Evolutionary conservation across 2,113 vertebrate genomes (phyloP), one percentile per base, ranked within the genome.

Genomic region (Diglossa brunneiventris): DNA sequence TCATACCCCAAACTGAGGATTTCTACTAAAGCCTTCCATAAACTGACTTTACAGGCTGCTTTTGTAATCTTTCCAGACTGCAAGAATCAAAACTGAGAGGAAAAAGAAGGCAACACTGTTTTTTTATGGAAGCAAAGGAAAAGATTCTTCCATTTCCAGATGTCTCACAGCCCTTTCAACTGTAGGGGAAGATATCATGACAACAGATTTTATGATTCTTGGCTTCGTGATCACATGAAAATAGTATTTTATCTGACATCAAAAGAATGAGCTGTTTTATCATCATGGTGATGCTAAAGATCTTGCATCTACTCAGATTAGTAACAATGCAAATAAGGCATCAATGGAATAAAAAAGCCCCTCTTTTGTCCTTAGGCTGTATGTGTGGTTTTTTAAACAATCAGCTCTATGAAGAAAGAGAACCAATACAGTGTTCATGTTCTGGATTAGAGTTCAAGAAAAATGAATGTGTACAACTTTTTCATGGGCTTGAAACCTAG

Each of bases 191-290:
- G 90, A 81, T 49, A 89, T 24, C 68, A 83, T 55, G 83, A 92
- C 73, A 90, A 64, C 7, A 90, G n/a, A 84, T 93, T 90, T 96
- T 87, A 94, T 66, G 81, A 81, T 67, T 75, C 80, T 73, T 92
- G 80, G 88, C 86, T 79, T 76, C 5, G 3, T 59, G 87, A 83
- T 92, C 49, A 64, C 64, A 83, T 83, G 56, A 90, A 72, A 91
- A 92, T 64, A 22, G n/a, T 28, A 18, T 75, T 93, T 96, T 91
- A 95, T 90, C 80, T 83, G 70, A 93, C 88, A 95, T 95, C 92
- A 97, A 87, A 94, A 91, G 95, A 92, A 84, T 15, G 13, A 87
- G 46, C 37, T 79, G 37, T 62, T 93, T 96, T 93, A 93, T 92
- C 76, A 66, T 82, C 19, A 35, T 28, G 20, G 87, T n/a, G 46